A percentile compares a stretch with the other conserved stretches of the same genome.
Conservation (phyloP, 1,140 invertebrate genomes). For the Brachionus manjavacas region DNA sequence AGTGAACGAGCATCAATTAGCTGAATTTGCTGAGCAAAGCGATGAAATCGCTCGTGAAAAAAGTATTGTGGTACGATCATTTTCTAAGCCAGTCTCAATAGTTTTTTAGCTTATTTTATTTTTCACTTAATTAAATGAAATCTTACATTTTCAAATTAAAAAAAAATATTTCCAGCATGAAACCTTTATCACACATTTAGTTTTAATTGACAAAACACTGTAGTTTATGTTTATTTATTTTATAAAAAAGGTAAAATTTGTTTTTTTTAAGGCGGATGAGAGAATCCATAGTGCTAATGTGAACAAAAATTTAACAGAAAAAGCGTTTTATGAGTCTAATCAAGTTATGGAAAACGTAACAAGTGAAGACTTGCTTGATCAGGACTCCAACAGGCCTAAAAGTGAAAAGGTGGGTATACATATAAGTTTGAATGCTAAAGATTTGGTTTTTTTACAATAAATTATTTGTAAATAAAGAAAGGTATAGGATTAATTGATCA, state of each 20-base stretch:
- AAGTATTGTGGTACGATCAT: background rate
- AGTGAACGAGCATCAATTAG: background rate
- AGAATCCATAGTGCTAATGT: constrained; percentile 1
- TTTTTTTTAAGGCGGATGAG: background rate
- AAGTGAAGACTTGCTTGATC: background rate
- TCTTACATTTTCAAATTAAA: background rate
- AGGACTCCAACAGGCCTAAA: background rate
- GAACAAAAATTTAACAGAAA: background rate
- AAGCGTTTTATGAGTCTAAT: background rate
- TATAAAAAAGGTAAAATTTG: background rate
- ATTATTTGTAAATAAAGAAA: background rate
- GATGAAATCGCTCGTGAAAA: background rate
- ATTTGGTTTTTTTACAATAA: background rate
- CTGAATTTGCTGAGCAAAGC: background rate
- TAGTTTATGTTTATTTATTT: background rate
- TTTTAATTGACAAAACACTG: background rate
- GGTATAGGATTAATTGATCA: no score
- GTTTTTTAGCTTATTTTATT: background rate
- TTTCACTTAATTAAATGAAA: constrained; percentile 12
- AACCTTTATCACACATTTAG: background rate
- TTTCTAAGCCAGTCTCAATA: background rate
- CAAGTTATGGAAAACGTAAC: constrained; percentile 2
- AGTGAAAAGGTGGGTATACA: background rate
- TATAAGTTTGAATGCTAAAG: background rate
- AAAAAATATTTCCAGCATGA: background rate